These are phyloP conservation scores for Polypterus senegalus DNA, from an alignment of 2,113 vertebrate genomes.

Conservation along the genomic window DNA sequence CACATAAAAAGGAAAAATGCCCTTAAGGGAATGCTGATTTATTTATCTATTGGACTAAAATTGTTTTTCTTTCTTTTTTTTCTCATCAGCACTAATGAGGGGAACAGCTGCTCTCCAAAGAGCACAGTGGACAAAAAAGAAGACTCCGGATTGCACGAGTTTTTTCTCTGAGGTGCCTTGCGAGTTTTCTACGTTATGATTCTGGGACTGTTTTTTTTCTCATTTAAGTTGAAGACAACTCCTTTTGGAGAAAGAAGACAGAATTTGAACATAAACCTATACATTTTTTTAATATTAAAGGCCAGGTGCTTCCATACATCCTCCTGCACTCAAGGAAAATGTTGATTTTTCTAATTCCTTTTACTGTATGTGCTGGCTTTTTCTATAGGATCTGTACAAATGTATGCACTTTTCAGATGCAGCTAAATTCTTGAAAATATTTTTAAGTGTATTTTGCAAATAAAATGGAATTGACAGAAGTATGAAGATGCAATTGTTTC, in stretches of 20 bases:
- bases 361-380: too few relatives aligned
- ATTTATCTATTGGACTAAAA: not conserved
- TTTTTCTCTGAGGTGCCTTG: slow-evolving; percentile 45
- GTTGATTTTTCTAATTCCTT: too few relatives aligned
- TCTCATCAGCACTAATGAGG: slow-evolving; percentile 42
- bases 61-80: slow-evolving; percentile 35
- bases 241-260: too few relatives aligned
- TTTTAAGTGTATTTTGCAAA: not conserved
- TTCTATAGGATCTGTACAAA: not conserved
- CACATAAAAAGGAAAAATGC: too few relatives aligned
- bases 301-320: too few relatives aligned
- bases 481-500: too few relatives aligned
- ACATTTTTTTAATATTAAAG: too few relatives aligned
- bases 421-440: not conserved
- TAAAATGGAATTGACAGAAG: not conserved
- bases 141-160: slow-evolving; percentile 52
- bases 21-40: not conserved
- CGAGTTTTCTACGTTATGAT: too few relatives aligned
- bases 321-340: too few relatives aligned
- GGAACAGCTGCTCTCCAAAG: slow-evolving; percentile 28
- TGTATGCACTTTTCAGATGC: slow-evolving; percentile 1
- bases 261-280: too few relatives aligned
- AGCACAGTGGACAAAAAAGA: slow-evolving; percentile 25
- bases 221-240: too few relatives aligned
- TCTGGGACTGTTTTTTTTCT: too few relatives aligned